Evolutionary conservation across 2,113 vertebrate species (phyloP).

Genomic region (Phocoena sinus): DNA sequence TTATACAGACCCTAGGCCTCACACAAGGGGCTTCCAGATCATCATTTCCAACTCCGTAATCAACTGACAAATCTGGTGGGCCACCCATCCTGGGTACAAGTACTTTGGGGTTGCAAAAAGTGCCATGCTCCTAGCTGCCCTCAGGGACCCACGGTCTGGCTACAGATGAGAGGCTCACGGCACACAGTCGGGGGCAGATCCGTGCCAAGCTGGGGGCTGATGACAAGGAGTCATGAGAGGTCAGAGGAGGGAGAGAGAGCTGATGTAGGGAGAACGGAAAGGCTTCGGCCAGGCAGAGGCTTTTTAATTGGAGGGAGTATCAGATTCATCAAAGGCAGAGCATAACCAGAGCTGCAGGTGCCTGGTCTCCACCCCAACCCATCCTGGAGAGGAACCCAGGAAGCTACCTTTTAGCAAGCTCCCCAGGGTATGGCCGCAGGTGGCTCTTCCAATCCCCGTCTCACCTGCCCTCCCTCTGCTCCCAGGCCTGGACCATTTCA

Average conservation of each 20-base stretch:
- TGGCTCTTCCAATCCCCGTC: background rate
- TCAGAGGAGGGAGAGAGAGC: too few relatives aligned
- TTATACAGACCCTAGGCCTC: background rate
- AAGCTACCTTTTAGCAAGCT: background rate
- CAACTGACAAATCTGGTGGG: background rate
- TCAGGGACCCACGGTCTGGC: background rate
- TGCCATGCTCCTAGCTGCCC: accelerated
- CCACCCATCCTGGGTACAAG: background rate
- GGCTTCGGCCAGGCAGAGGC: background rate
- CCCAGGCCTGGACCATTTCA: background rate
- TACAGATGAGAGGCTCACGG: accelerated
- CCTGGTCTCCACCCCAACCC: background rate
- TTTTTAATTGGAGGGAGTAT: background rate
- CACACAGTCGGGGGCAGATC: background rate
- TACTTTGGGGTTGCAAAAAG: too few relatives aligned
- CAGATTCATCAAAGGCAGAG: background rate
- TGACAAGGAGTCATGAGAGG: background rate
- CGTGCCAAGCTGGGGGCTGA: accelerated
- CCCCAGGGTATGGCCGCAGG: background rate
- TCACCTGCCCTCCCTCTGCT: accelerated
- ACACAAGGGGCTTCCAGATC: too few relatives aligned
- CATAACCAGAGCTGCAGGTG: accelerated
- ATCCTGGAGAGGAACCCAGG: background rate
- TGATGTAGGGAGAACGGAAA: accelerated
- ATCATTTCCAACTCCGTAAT: too few relatives aligned